Percentiles rank a stretch among this genome's conserved stretches.
Conservation (phyloP, 2,113 vertebrate genomes). For the Micronycteris hirsuta region DNA sequence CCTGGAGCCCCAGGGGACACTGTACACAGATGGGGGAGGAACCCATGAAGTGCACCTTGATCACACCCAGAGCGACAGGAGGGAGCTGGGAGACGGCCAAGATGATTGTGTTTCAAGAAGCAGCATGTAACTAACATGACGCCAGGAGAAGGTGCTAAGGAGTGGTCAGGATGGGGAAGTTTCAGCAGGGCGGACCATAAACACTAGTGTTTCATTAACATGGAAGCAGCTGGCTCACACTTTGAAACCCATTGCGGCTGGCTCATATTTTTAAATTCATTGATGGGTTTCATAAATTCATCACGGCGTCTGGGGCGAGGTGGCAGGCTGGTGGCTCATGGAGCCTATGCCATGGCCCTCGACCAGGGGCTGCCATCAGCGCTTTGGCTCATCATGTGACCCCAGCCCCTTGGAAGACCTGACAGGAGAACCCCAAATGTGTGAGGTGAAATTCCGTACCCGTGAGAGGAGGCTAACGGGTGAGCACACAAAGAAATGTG, state of each 20-base stretch:
- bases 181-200: not conserved
- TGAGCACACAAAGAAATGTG: not conserved
- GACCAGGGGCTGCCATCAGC: too few species aligned
- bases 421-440: not conserved
- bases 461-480: not conserved
- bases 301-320: too few species aligned
- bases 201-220: not conserved
- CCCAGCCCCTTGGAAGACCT: not conserved
- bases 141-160: not conserved
- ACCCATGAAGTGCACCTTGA: not conserved
- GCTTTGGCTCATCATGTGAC: not conserved
- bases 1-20: not conserved
- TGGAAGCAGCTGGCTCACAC: not conserved
- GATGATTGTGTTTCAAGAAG: not conserved
- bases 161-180: too few species aligned
- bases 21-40: not conserved
- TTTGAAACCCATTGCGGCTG: not conserved
- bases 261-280: not conserved
- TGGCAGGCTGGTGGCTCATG: rapidly evolving
- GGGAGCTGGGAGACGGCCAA: not conserved
- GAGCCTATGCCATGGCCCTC: too few species aligned
- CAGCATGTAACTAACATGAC: rapidly evolving
- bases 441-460: not conserved
- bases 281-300: too few species aligned
- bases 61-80: not conserved